Conservation (phyloP, 2,797 vertebrate species). For the Pseudochromis fuscus region DNA sequence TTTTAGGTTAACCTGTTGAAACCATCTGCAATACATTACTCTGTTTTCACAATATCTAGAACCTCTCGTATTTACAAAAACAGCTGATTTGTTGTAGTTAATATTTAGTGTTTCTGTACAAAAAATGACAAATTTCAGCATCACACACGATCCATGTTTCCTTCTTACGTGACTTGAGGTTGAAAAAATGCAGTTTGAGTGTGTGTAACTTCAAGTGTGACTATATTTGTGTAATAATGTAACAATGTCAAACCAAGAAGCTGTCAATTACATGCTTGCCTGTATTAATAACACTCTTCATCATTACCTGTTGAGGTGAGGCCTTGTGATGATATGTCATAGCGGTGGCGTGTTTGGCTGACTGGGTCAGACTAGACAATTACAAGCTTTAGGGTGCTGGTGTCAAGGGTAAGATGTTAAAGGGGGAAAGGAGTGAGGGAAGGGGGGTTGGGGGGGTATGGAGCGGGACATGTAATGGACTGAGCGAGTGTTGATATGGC, state of each 20-base stretch:
- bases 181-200: neutral
- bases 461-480: slow-evolving; percentile 61
- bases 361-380: slow-evolving; percentile 75
- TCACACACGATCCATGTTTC: no score
- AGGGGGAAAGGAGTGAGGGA: slow-evolving; percentile 26
- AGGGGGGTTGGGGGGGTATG: neutral
- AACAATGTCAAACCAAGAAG: slow-evolving; percentile 34
- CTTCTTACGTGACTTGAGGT: no score
- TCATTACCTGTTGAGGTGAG: slow-evolving; percentile 62
- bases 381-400: slow-evolving; percentile 68
- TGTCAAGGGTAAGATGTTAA: slow-evolving; percentile 70
- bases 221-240: slow-evolving; percentile 25
- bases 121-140: no score
- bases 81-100: no score
- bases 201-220: neutral
- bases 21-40: no score
- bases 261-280: slow-evolving; percentile 39
- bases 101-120: no score
- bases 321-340: slow-evolving; percentile 56
- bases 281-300: slow-evolving; percentile 58
- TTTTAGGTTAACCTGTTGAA: no score
- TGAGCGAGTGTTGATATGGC: slow-evolving; percentile 66
- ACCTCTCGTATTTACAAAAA: no score
- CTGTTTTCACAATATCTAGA: no score
- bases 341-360: slow-evolving; percentile 54